Evolutionary conservation across 2,113 vertebrate species (phyloP), one percentile per base, ranked within the genome.

Genomic region (Hoplias malabaricus): DNA sequence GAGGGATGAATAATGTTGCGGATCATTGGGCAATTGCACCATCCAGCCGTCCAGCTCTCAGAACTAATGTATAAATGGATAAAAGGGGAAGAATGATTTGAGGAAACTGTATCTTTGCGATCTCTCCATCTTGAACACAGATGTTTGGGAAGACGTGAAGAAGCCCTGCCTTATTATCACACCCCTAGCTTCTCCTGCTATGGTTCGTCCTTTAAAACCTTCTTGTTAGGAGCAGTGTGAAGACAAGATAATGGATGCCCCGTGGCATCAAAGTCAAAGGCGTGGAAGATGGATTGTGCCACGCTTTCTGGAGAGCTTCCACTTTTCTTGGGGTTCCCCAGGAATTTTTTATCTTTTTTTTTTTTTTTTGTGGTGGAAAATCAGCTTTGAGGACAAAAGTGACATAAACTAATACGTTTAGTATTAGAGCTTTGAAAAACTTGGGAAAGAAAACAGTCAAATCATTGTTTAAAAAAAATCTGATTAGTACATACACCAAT

Each of bases 201-300:
- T 33, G 40, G 40, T 48, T 36, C n/a, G 12, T 16, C 23, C 31
- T 5, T 21, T 14, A 19, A 63, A 63, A 10, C 13, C 7, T 25
- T 13, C 34, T 36, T 19, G 36, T 63, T 63, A 63, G 31, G 59
- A 19, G 31, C 59, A 63, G 33, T 0, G 34, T 43, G 54, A 57
- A 57, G 14, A 73, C 54, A 33, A 23, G 38, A 23, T 86, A 92
- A 89, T 81, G 84, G 87, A 90, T 89, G 89, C 77, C 6, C 57
- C 14, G 42, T 75, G 63, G 14, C 34, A 29, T 57, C 53, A 42
- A 72, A 38, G 25, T 38, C 33, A n/a, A 10, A 2, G 7, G 21
- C 25, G 27, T 54, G n/a, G 31, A 70, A 36, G 48, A 56, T 53
- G 25, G 48, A 56, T 38, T 56, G 11, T 63, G 33, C 33, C 31